These are phyloP conservation scores for Galaxea fascicularis DNA, from an alignment of 92 coral and sea anemone genomes.

Conservation along the genomic window DNA sequence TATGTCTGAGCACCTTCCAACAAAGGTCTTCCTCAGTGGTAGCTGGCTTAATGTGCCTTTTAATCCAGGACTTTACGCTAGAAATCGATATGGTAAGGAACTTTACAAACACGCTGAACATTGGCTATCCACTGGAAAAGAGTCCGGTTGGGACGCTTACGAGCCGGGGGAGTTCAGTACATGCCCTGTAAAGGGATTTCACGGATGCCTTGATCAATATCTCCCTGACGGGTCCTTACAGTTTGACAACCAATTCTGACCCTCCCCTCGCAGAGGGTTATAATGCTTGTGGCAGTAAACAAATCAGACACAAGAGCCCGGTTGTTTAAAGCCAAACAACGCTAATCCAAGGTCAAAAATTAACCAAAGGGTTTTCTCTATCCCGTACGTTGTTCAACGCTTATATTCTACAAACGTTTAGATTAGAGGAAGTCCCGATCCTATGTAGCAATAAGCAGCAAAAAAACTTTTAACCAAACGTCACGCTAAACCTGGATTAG, in stretches of 20 bases:
- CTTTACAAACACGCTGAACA: conserved; percentile 88
- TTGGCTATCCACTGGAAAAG: conserved; percentile 81
- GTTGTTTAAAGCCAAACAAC: no score
- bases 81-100: conserved; percentile 83
- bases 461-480: no score
- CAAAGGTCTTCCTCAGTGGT: conserved; percentile 79
- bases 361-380: no score
- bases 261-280: no score
- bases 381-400: no score
- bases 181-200: conserved; percentile 80
- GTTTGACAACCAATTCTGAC: conserved; percentile 73
- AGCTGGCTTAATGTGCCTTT: conserved; percentile 82
- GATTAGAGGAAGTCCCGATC: no score
- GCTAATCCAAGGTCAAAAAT: no score
- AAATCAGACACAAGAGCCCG: no score
- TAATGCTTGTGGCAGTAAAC: not conserved
- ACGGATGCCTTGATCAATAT: conserved; percentile 87
- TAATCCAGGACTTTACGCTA: conserved; percentile 80
- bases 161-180: conserved; percentile 64
- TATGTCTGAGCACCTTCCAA: conserved; percentile 63
- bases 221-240: conserved; percentile 84
- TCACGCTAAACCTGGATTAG: no score
- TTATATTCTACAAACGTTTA: no score
- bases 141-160: conserved; percentile 83
- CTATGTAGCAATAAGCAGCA: no score